Evolutionary conservation across 2,113 vertebrate species (phyloP).

Genomic region (Equus przewalskii): DNA sequence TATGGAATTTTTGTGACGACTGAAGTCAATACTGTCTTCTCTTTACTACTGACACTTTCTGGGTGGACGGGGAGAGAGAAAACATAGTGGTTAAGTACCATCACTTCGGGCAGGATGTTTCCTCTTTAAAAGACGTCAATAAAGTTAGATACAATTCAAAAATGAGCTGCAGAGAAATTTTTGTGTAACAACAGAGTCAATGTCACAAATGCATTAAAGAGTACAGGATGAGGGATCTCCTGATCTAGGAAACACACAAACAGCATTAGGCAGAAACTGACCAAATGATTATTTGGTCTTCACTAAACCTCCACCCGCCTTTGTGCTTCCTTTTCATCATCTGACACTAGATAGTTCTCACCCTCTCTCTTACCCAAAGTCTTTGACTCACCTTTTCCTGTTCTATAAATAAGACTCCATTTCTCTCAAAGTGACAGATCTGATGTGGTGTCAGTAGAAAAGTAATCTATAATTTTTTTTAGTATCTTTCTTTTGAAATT

Average conservation of each 20-base stretch:
- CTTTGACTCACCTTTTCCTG: neutral
- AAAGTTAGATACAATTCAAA: neutral
- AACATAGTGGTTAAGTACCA: neutral
- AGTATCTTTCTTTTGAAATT: conserved; percentile 4
- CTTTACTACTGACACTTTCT: neutral
- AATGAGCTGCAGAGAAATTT: neutral
- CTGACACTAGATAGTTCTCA: neutral
- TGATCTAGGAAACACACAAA: neutral
- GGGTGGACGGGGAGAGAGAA: neutral
- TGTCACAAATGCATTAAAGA: neutral
- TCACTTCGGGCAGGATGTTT: neutral
- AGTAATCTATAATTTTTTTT: neutral
- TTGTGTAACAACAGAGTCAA: neutral
- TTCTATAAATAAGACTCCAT: neutral
- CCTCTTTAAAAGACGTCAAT: neutral
- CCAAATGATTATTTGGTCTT: neutral
- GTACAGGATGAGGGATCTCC: neutral
- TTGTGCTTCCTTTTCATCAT: neutral
- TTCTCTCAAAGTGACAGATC: neutral
- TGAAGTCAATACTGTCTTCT: neutral
- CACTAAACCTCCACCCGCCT: neutral
- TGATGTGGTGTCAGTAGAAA: neutral
- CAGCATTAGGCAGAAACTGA: neutral
- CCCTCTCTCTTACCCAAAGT: neutral
- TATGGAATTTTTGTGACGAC: neutral